Base-by-base conservation (phyloP, 1,140 invertebrate genomes). In the Whitmania pigra region DNA sequence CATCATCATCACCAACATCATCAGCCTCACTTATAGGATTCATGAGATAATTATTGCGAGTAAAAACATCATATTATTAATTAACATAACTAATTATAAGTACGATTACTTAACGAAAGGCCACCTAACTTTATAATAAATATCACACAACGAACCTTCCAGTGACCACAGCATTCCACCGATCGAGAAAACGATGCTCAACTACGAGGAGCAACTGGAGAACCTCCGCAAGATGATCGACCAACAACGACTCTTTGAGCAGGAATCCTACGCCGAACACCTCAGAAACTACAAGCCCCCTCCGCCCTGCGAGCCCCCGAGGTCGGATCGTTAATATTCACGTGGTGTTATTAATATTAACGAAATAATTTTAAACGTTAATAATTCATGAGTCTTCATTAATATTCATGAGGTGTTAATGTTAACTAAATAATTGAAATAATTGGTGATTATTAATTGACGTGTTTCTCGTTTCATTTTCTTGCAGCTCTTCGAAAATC, bases 161-260 rank as follows among this genome's bases (percentile, higher is more conserved):
- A 82, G 90, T n/a, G 91, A 93, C 76, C 86, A 88, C 72, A 90
- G 90, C 31, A 90, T 93, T 79, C 90, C 90, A 6, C 86, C 85
- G 53, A 81, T 93, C 57, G 89, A 91, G 68, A 86, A 87, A 0
- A 85, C 90, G n/a, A 83, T 87, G 73, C 86, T 83, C 67, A 85
- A 71, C 36, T 83, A 86, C 18, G 76, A 82, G 2, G 49, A 81
- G 79, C 76, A 86, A 77, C 77, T 86, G 81, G 78, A 84, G 68
- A 83, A 83, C 71, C 78, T 88, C n/a, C 80, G 81, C 13, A 76
- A 80, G 72, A 76, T 83, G 31, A 75, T 83, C 67, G 80, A 80
- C 25, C 74, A 78, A n/a, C 79, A 83, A 77, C 76, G 78, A 31
- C 72, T 73, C 54, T 73, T 75, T 75, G 76, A 81, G 75, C 78